Base-by-base conservation (phyloP, 1,140 invertebrate species). In the Ceratitis capitata region DNA sequence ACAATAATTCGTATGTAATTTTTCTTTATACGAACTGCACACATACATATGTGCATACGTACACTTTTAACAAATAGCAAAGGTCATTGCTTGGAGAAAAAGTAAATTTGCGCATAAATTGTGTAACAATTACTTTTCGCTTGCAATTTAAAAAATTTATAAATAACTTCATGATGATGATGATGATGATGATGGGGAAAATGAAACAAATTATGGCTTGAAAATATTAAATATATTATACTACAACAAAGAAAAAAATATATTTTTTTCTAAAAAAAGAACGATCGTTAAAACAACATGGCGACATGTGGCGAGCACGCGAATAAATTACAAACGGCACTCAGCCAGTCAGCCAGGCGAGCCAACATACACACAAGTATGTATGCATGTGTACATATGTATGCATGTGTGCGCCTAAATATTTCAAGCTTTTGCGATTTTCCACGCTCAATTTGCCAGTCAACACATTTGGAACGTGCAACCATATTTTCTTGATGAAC, bases 361-460 rank as follows among this genome's bases (percentile, higher is more conserved):
- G 61, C 61, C 26, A n/a, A 53, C 10, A n/a, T 19, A n/a, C 23
- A 29, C 4, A 61, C 23, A 64, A 29, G 14, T 16, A 64, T 64
- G 0, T 16, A 35, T 64, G 16, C 12, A 14, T 64, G 29, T 61
- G 26, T 61, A 61, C 26, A 29, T 61, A 61, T 32, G 58, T 64
- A 64, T 3, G 58, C 61, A 39, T 45, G 69, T 78, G 19, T 35
- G n/a, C 5, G 69, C 69, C n/a, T n/a, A n/a, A n/a, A n/a, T n/a
- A n/a, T n/a, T n/a, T n/a, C n/a, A n/a, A n/a, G n/a, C n/a, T 23
- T 45, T 78, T 78, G 69, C 69, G 69, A 78, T 78, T 78, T 78
- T 78, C 69, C 39, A 78, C 69, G 69, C 69, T 78, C 69, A 78
- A 78, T 78, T 78, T 78, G 69, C 69, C n/a, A 78, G 69, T 47